These are phyloP conservation scores for Sminthopsis crassicaudata DNA, from an alignment of 2,113 vertebrate species.

Conservation along the genomic window DNA sequence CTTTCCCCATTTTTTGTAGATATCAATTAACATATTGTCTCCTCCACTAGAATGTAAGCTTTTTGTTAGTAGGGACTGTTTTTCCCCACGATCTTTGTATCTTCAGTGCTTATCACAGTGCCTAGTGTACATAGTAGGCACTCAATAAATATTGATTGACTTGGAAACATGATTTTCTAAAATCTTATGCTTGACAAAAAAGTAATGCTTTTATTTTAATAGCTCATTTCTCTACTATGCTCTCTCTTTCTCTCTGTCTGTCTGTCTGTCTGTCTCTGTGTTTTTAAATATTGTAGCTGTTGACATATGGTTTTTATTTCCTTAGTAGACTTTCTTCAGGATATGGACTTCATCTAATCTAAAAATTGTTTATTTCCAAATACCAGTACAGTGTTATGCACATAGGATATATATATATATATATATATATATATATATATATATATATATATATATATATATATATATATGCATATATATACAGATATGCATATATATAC, in stretches of 20 bases:
- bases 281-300: background rate
- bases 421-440: no score
- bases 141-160: background rate
- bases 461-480: no score
- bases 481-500: no score
- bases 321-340: background rate
- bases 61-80: background rate
- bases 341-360: background rate
- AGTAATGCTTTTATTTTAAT: background rate
- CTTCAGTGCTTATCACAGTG: background rate
- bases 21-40: background rate
- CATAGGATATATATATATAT: background rate
- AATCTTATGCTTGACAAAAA: background rate
- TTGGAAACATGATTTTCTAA: background rate
- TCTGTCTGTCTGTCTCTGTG: background rate
- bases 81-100: background rate
- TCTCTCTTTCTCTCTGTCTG: no score
- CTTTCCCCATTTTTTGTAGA: background rate
- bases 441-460: no score
- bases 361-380: background rate
- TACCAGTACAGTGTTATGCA: background rate
- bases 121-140: background rate
- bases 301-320: background rate
- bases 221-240: background rate
- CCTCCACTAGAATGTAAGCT: background rate